Conservation (phyloP, 1,140 invertebrate species). For the Bombus haemorrhoidalis region DNA sequence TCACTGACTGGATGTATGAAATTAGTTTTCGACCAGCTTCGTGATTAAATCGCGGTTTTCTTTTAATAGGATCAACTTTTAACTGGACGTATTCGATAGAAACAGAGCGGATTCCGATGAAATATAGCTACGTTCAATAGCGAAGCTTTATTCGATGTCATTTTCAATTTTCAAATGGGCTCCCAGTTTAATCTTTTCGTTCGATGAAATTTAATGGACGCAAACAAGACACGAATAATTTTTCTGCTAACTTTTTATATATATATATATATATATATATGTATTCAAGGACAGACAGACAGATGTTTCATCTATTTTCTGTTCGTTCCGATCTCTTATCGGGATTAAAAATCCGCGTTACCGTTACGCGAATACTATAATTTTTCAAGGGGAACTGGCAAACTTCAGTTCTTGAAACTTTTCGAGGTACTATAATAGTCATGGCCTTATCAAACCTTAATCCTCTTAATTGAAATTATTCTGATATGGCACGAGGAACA, state of each 20-base stretch:
- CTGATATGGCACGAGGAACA: background rate
- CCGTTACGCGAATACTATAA: background rate
- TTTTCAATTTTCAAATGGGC: background rate
- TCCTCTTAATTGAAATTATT: slow-evolving; percentile 13
- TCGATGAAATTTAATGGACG: background rate
- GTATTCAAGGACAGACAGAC: background rate
- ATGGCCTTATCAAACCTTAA: slow-evolving; percentile 4
- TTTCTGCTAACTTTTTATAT: background rate
- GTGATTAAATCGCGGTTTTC: slow-evolving; percentile 2
- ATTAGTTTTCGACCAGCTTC: slow-evolving; percentile 4
- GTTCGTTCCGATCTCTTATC: background rate
- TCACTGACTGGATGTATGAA: background rate
- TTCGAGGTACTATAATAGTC: background rate
- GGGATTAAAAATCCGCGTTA: background rate
- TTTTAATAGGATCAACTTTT: slow-evolving; percentile 1
- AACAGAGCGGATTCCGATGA: background rate
- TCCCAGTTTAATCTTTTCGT: background rate
- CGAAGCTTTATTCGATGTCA: background rate
- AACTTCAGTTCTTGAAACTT: slow-evolving; percentile 8
- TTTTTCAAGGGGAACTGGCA: background rate
- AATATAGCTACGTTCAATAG: background rate
- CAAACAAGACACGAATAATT: background rate
- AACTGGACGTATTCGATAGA: background rate
- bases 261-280: no score
- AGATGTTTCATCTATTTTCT: background rate